Conservation (phyloP, 2,888 invertebrate species). For the Acanthacorydalis orientalis region DNA sequence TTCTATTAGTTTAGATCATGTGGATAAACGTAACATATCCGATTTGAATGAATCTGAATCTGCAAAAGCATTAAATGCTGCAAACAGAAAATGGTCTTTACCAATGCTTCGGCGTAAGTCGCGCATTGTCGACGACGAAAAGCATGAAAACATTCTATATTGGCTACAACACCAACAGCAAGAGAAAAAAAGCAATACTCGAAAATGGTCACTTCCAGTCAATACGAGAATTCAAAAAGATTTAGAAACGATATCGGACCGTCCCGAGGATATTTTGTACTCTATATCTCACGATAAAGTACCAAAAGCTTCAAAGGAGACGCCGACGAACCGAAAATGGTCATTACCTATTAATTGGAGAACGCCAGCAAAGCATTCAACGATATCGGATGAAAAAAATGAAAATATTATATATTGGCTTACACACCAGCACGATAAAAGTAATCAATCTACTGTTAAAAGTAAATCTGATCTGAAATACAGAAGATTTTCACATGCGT, state of each 20-base stretch:
- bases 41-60: not conserved
- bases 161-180: constrained; percentile 6
- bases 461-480: not conserved
- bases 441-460: not conserved
- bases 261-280: constrained; percentile 4
- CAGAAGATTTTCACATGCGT: constrained; percentile 1
- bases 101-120: constrained; percentile 18
- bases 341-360: constrained; percentile 6
- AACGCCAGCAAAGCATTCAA: not conserved
- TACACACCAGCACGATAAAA: constrained; percentile 2
- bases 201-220: constrained; percentile 12
- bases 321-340: constrained; percentile 2
- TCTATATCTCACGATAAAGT: constrained; percentile 3
- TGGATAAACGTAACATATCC: too few species aligned
- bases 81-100: constrained; percentile 23
- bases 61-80: constrained; percentile 12
- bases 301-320: not conserved
- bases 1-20: not conserved
- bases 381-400: not conserved
- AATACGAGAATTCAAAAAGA: constrained; percentile 7
- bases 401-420: constrained; percentile 5
- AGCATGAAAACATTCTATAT: constrained; percentile 6
- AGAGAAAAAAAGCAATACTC: constrained; percentile 11
- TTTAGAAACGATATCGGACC: constrained; percentile 1
- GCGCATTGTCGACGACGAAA: constrained; percentile 7